A percentile compares a stretch with the other conserved stretches of the same genome.
Conservation (phyloP, 2,797 vertebrate genomes). For the Neosilurus mollespiculum region DNA sequence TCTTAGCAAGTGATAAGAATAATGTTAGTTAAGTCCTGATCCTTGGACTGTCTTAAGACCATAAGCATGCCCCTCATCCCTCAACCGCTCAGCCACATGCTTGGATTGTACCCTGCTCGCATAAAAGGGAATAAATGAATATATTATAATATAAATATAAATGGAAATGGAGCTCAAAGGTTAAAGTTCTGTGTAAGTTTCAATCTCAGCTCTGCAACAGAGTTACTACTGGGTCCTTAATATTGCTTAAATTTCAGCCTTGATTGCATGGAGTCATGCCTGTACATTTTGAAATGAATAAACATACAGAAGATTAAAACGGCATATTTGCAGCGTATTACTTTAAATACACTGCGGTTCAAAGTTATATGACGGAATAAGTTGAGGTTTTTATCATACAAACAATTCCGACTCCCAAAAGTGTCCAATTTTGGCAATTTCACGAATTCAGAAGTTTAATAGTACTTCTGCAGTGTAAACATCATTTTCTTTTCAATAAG, state of each 20-base stretch:
- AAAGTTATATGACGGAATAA: not conserved
- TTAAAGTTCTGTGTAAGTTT: conserved; percentile 22
- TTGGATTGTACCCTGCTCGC: conserved; percentile 1
- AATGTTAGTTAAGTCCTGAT: not conserved
- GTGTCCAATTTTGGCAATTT: not conserved
- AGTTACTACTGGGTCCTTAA: not conserved
- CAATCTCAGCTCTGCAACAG: conserved; percentile 5
- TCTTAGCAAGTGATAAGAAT: not conserved
- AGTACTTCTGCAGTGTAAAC: not conserved
- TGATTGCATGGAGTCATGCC: not conserved
- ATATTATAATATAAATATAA: not conserved
- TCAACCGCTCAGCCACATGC: not conserved
- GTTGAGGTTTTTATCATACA: not conserved
- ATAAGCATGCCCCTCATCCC: conserved; percentile 5
- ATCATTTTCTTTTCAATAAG: not conserved
- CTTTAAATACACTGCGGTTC: not conserved
- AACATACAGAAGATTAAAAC: not conserved
- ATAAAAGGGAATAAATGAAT: conserved; percentile 34
- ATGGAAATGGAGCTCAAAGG: conserved; percentile 14
- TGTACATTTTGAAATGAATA: not conserved
- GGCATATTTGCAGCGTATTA: not conserved
- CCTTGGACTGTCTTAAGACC: conserved; percentile 7
- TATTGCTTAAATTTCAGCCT: not conserved
- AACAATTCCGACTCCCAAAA: not conserved
- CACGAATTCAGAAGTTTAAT: not conserved